Conservation (phyloP, 1,140 invertebrate genomes). For the Caenorhabditis briggsae region DNA sequence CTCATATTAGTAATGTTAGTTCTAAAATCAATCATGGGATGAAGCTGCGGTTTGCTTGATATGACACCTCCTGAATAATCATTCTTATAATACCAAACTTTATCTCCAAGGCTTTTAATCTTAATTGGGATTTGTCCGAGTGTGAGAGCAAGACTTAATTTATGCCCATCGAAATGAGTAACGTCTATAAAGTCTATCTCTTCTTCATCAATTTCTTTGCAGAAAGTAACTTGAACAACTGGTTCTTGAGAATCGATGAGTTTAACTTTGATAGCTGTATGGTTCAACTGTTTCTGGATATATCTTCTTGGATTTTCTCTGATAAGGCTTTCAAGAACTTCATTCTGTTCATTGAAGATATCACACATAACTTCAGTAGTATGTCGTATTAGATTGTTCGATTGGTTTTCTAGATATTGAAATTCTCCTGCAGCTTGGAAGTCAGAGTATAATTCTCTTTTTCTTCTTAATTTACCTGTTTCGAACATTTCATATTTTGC, state of each 20-base stretch:
- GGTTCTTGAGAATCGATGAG: conserved; percentile 8
- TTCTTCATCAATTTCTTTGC: conserved; percentile 66
- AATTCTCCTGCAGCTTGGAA: too few relatives aligned
- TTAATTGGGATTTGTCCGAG: conserved; percentile 63
- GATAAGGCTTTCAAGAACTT: conserved; percentile 64
- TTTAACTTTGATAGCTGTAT: conserved; percentile 52
- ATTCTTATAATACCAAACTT: too few relatives aligned
- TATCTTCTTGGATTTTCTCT: conserved; percentile 57
- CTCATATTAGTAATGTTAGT: conserved; percentile 53
- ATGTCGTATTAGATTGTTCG: too few relatives aligned
- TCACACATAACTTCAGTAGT: too few relatives aligned
- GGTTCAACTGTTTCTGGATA: conserved; percentile 59
- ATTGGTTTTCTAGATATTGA: too few relatives aligned
- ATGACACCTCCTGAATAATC: conserved; percentile 59
- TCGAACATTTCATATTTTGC: too few relatives aligned
- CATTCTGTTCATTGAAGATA: conserved; percentile 64
- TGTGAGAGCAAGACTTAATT: conserved; percentile 38
- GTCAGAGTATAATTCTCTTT: too few relatives aligned
- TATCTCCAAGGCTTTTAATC: conserved; percentile 66
- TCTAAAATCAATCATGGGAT: conserved; percentile 41
- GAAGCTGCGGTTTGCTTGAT: conserved; percentile 57
- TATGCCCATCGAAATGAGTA: conserved; percentile 68
- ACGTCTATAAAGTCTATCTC: conserved; percentile 62
- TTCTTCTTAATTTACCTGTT: too few relatives aligned
- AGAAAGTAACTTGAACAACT: conserved; percentile 66